Base-by-base conservation (phyloP, 1,140 invertebrate genomes). In the Pristionchus pacificus region DNA sequence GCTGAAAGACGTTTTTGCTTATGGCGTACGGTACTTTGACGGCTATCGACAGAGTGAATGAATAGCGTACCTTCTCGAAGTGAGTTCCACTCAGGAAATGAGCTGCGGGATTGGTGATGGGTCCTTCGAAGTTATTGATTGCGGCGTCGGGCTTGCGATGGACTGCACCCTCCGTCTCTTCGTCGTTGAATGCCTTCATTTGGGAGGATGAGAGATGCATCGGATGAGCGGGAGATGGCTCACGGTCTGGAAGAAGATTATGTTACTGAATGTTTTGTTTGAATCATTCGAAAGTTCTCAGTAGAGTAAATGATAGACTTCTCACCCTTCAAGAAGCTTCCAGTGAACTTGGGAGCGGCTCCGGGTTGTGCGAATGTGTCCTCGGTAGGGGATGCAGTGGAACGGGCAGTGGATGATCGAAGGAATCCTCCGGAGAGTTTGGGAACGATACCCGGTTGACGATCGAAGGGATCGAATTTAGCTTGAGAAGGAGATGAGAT, bases 71-170 rank as follows among this genome's bases (percentile, higher is more conserved):
- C 55, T 82, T 83, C n/a, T 81, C 79, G 49, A 82, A 65, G 57
- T 78, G 65, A 59, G 76, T 74, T 31, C 80, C 80, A 60, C 78
- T 70, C 13, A 82, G 63, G 60, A 70, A 82, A 63, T 68, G 80
- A 30, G 80, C 77, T 33, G 80, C 79, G 27, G 80, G 80, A 57
- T 82, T 82, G 24, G 76, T 72, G 32, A 82, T 70, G 25, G 80
- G 31, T 30, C 70, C 73, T 19, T 33, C 38, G 58, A 71, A 55
- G 25, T 60, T 33, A 66, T 65, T 33, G 66, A 19, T 19, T 49
- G 38, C 38, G 6, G 38, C 38, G 19, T 74, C 72, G 29, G 24
- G 14, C 1, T 15, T 69, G n/a, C 27, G 10, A 2, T n/a, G 15
- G 15, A 27, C 57, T 27, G 38, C 57, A 29, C n/a, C 57, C 25